These are phyloP conservation scores for Cephalopholis sonnerati DNA, from an alignment of 2,113 vertebrate species.

Conservation along the genomic window DNA sequence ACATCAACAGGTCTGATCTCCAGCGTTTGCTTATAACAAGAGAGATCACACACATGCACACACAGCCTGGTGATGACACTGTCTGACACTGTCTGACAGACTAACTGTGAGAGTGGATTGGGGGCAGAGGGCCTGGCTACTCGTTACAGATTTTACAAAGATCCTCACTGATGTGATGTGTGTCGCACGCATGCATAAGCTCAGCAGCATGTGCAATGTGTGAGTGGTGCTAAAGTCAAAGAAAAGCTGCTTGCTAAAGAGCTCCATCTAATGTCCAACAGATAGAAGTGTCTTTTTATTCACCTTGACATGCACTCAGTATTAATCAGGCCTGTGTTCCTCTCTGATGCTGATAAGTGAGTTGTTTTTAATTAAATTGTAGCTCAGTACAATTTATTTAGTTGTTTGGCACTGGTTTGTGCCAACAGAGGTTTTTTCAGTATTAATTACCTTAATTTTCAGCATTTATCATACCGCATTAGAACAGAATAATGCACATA, in stretches of 20 bases:
- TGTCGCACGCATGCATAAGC: not conserved
- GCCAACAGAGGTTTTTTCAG: too few relatives aligned
- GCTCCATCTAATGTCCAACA: conserved; percentile 36
- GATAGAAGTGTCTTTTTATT: not conserved
- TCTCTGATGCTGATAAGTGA: not conserved
- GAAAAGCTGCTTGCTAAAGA: conserved; percentile 1
- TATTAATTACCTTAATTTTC: too few relatives aligned
- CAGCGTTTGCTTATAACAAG: not conserved
- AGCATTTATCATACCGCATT: too few relatives aligned
- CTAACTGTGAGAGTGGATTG: not conserved
- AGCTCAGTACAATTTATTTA: not conserved
- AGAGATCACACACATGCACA: not conserved
- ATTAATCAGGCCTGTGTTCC: not conserved
- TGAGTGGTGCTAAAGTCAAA: not conserved
- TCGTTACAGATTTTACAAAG: not conserved
- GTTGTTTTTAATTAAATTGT: not conserved
- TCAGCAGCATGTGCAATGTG: not conserved
- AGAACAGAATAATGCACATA: too few relatives aligned
- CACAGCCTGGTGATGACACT: conserved; percentile 11
- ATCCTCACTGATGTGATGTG: not conserved
- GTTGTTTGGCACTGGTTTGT: not conserved
- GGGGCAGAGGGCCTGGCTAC: not conserved
- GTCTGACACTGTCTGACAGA: not conserved
- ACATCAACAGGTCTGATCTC: not conserved
- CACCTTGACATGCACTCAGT: not conserved